Evolutionary conservation across 1,140 invertebrate genomes (phyloP), one percentile per base, ranked within the genome.

Genomic region (Lethocerus indicus): DNA sequence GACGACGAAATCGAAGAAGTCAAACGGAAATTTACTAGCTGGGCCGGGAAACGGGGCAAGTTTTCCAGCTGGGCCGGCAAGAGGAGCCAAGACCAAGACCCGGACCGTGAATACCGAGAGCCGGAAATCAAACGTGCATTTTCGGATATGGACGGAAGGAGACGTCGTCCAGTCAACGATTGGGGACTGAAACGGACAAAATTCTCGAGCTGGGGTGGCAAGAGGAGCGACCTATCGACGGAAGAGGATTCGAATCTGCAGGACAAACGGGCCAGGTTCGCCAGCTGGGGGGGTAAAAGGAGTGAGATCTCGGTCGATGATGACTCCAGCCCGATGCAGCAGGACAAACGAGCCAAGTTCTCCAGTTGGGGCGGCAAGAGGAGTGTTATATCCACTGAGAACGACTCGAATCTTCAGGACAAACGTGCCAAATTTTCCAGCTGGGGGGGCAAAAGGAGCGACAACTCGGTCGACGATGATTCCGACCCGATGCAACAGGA

Each of bases 61-160:
- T 68, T 68, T 51, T 62, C 65, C 45, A 65, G 63, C 4, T 69
- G 65, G 62, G 61, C 59, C 23, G 62, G 64, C 40, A 67, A 68
- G 44, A 47, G 61, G 41, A 39, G 40, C 21, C 42, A 54, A n/a
- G 45, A 36, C 23, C 14, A 18, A 24, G 23, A 13, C 14, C 7
- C 35, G 2, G 45, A 37, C 9, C 9, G 12, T 5, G 28, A 47
- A 20, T 25, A 42, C 13, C 24, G 39, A 23, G 16, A 49, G 9
- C 16, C 21, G 27, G 49, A 53, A 29, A 45, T 46, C 20, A 52
- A 53, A 45, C 7, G 43, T 42, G 29, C 49, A 13, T 56, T 57
- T 42, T 44, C 36, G 3, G 58, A 48, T 40, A 62, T 59, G 59
- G 59, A 53, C 29, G 58, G 57, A 13, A 62, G 58, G 39, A 41